Evolutionary conservation across 2,797 vertebrate species (phyloP).

Genomic region (Phrynocephalus guinanensis): DNA sequence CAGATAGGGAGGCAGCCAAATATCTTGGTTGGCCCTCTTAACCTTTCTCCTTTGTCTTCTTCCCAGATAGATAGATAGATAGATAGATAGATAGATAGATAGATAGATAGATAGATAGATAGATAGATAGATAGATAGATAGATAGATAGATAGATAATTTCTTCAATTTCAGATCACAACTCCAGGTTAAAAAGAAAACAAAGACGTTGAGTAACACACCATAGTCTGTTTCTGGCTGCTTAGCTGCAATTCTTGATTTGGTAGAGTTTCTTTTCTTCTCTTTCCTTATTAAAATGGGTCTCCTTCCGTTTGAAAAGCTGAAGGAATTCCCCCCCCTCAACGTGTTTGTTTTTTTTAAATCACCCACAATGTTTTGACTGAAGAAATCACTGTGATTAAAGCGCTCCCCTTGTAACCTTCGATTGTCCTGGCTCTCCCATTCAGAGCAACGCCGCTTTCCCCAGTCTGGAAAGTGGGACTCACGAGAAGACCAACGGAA

Average conservation of each 20-base stretch:
- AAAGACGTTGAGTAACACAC: constrained; percentile 48
- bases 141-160: neutral
- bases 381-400: constrained; percentile 69
- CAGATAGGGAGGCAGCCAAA: neutral
- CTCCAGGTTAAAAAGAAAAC: constrained; percentile 11
- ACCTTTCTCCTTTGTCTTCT: neutral
- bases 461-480: neutral
- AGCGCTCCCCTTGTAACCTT: constrained; percentile 54
- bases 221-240: neutral
- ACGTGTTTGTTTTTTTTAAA: no score
- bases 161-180: neutral
- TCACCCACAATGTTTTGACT: constrained; percentile 46
- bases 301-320: constrained; percentile 36
- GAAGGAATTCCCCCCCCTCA: constrained; percentile 34
- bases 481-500: neutral
- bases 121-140: no score
- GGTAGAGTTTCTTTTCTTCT: constrained; percentile 55
- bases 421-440: constrained; percentile 37
- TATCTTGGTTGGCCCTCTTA: neutral
- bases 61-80: no score
- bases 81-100: no score
- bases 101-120: no score
- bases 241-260: constrained; percentile 45
- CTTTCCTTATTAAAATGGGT: neutral
- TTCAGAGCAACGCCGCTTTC: constrained; percentile 31